A percentile compares a stretch with the other conserved stretches of the same genome.
Conservation (phyloP, 1,140 invertebrate genomes). For the Macrocentrus cingulum region DNA sequence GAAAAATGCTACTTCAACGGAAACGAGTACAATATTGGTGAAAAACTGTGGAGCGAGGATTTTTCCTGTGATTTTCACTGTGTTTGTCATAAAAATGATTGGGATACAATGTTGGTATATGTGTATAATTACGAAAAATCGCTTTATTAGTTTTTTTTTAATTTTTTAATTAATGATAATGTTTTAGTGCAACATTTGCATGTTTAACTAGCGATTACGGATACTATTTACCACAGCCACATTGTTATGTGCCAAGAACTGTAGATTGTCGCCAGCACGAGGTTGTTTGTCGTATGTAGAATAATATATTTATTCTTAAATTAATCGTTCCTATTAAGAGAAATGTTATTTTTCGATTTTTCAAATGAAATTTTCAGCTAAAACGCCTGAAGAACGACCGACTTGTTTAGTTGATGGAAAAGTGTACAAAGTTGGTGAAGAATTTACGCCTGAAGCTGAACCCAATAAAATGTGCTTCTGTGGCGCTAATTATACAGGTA, state of each 20-base stretch:
- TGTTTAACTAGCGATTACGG: constrained; percentile 38
- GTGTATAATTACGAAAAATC: no score
- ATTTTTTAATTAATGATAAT: no score
- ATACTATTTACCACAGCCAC: background rate
- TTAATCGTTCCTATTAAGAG: no score
- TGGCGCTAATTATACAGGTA: constrained; percentile 36
- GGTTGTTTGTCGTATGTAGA: constrained; percentile 42
- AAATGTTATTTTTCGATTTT: no score
- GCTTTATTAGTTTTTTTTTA: no score
- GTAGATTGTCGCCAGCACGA: constrained; percentile 27
- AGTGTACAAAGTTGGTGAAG: constrained; percentile 37
- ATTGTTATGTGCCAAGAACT: constrained; percentile 28
- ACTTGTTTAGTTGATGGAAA: constrained; percentile 40
- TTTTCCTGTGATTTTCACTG: constrained; percentile 23
- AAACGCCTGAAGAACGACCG: constrained; percentile 19
- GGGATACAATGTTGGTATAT: constrained; percentile 3
- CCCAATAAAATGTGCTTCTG: constrained; percentile 34
- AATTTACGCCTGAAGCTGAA: constrained; percentile 21
- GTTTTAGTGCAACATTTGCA: constrained; percentile 32
- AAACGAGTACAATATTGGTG: constrained; percentile 14
- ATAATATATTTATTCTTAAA: no score
- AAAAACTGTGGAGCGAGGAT: constrained; percentile 17
- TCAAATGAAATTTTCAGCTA: constrained; percentile 23
- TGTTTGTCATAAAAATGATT: constrained; percentile 4
- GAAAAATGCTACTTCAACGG: constrained; percentile 19